Evolutionary conservation across 2,113 vertebrate species (phyloP).

Genomic region (Chaetodon auriga): DNA sequence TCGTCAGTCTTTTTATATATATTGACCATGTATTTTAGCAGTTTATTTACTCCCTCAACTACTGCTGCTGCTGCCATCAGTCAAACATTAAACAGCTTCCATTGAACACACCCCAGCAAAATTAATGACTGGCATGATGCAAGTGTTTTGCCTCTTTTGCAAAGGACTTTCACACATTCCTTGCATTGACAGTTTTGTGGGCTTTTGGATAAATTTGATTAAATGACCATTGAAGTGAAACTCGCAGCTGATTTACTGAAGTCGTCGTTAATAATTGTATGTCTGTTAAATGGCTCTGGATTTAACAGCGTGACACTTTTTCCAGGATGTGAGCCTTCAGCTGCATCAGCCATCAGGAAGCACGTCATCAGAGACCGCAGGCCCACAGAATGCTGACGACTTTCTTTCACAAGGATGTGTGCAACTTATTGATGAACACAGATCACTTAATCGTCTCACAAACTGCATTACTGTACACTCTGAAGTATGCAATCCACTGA

Average conservation of each 20-base stretch:
- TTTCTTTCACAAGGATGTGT: slow-evolving; percentile 10
- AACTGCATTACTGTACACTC: slow-evolving; percentile 8
- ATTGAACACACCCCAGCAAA: slow-evolving; percentile 41
- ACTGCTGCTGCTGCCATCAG: slow-evolving; percentile 26
- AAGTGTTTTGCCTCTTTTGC: slow-evolving; percentile 61
- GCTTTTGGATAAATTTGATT: slow-evolving; percentile 51
- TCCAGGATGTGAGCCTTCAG: slow-evolving; percentile 30
- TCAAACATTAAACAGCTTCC: slow-evolving; percentile 48
- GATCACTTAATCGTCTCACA: slow-evolving; percentile 43
- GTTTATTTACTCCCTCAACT: slow-evolving; percentile 60
- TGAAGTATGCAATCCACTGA: slow-evolving; percentile 9
- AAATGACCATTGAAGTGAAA: slow-evolving; percentile 46
- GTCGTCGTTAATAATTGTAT: slow-evolving; percentile 53
- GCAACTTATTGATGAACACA: slow-evolving; percentile 10
- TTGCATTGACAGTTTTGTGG: slow-evolving; percentile 54
- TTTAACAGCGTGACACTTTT: slow-evolving; percentile 49
- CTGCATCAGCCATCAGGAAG: slow-evolving; percentile 43
- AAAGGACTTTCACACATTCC: slow-evolving; percentile 44
- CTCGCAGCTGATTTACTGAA: slow-evolving; percentile 49
- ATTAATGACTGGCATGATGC: slow-evolving; percentile 59
- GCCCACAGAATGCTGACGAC: slow-evolving; percentile 15
- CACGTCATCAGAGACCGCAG: slow-evolving; percentile 34
- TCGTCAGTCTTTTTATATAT: slow-evolving; percentile 51
- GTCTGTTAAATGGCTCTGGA: slow-evolving; percentile 57
- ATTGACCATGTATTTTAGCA: slow-evolving; percentile 41